A percentile compares a stretch with the other conserved stretches of the same genome.
phyloP scores from a whole-genome alignment of 2,888 invertebrate species.

The Trichopria drosophilae region DNA sequence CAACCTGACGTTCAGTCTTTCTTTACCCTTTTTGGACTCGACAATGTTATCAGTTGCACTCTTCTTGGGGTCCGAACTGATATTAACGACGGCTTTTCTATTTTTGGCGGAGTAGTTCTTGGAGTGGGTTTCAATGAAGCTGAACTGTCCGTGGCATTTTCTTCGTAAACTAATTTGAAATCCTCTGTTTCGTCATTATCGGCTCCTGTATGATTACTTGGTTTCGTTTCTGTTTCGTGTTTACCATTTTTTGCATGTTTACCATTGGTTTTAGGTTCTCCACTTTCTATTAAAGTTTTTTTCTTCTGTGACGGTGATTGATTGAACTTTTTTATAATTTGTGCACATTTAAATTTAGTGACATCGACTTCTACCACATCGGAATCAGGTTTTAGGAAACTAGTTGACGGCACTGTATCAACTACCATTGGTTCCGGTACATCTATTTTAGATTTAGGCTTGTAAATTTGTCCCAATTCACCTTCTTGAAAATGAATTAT shows the following conservation, averaged over 20 bases:
- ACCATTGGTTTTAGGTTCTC: constrained; percentile 11
- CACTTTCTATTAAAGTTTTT: constrained; percentile 16
- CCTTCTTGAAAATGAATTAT: constrained; percentile 74
- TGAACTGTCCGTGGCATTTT: constrained; percentile 40
- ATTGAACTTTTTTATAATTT: constrained; percentile 13
- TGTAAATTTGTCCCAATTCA: constrained; percentile 71
- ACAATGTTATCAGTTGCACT: constrained; percentile 74
- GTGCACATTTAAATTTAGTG: constrained; percentile 23
- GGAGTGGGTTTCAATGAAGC: constrained; percentile 40
- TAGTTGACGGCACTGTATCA: constrained; percentile 8
- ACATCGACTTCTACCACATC: constrained; percentile 54
- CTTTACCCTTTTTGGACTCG: constrained; percentile 75
- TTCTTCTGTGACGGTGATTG: constrained; percentile 9
- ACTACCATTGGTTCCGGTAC: constrained; percentile 12
- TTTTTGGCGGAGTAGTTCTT: constrained; percentile 42
- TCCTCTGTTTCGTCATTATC: constrained; percentile 62
- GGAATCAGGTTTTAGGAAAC: constrained; percentile 41
- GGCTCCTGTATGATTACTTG: constrained; percentile 21
- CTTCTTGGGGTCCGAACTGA: constrained; percentile 67
- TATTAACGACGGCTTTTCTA: constrained; percentile 36
- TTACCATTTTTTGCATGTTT: constrained; percentile 1
- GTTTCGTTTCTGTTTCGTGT: constrained; percentile 16
- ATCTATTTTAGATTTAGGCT: constrained; percentile 50
- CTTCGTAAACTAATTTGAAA: constrained; percentile 66
- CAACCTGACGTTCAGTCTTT: constrained; percentile 47